A percentile compares a stretch with the other conserved stretches of the same genome.
Conservation (phyloP, 1,140 invertebrate genomes). For the Heliconius himera region DNA sequence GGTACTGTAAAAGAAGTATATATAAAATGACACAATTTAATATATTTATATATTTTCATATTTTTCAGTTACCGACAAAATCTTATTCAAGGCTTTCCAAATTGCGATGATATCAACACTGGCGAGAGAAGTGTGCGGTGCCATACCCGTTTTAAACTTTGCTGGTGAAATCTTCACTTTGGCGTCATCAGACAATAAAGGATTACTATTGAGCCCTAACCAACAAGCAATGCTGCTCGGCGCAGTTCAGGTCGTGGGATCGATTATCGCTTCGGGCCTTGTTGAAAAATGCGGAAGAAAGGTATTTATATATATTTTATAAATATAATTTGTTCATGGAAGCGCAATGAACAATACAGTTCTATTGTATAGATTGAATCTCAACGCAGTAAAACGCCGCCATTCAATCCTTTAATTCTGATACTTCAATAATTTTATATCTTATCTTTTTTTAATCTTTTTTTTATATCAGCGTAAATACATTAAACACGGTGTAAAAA, state of each 20-base stretch:
- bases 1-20: too few species aligned
- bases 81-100: neutral
- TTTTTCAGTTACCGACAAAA: neutral
- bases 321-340: too few species aligned
- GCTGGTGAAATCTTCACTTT: neutral
- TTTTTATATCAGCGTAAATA: too few species aligned
- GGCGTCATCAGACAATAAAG: neutral
- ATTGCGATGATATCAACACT: neutral
- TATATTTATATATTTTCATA: too few species aligned
- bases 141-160: neutral
- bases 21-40: neutral
- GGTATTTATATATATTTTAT: neutral
- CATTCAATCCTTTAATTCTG: too few species aligned
- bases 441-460: too few species aligned
- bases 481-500: too few species aligned
- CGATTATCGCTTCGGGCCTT: neutral
- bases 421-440: too few species aligned
- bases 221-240: conserved; percentile 8
- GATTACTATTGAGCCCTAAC: neutral
- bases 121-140: neutral
- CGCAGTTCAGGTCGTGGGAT: neutral
- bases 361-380: too few species aligned
- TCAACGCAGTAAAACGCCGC: too few species aligned
- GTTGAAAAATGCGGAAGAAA: neutral
- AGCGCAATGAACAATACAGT: too few species aligned